phyloP scores from a whole-genome alignment of 2,797 vertebrate species.

The Meriones psammophilus region DNA sequence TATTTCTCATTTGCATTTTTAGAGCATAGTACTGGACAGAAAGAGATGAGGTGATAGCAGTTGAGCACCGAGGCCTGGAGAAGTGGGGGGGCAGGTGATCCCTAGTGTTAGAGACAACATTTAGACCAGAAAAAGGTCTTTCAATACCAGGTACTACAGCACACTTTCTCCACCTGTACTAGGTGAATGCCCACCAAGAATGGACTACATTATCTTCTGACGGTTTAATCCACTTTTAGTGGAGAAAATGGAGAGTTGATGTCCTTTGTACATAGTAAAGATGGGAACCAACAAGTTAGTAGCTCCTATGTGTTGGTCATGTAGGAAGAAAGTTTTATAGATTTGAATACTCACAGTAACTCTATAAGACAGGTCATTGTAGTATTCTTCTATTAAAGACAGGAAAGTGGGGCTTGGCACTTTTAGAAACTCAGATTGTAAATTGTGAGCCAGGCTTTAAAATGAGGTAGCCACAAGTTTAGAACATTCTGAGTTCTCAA shows the following conservation, averaged over 20 bases:
- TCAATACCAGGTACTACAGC: not conserved
- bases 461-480: not conserved
- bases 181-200: not conserved
- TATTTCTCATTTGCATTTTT: conserved; percentile 27
- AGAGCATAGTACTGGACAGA: not conserved
- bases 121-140: not conserved
- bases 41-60: not conserved
- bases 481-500: not conserved
- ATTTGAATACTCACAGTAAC: not conserved
- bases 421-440: conserved; percentile 12
- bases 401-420: not conserved
- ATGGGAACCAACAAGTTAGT: not conserved
- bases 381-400: not conserved
- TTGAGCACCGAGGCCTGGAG: not conserved
- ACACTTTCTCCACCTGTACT: not conserved
- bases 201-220: not conserved
- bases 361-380: not conserved
- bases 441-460: not conserved
- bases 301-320: not conserved
- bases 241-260: not conserved
- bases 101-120: not conserved
- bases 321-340: conserved; percentile 7
- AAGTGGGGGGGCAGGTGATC: too few species aligned
- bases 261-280: not conserved
- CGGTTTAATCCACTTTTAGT: conserved; percentile 32